phyloP scores from a whole-genome alignment of 2,113 vertebrate genomes.

The Potamarius usumacintae region DNA sequence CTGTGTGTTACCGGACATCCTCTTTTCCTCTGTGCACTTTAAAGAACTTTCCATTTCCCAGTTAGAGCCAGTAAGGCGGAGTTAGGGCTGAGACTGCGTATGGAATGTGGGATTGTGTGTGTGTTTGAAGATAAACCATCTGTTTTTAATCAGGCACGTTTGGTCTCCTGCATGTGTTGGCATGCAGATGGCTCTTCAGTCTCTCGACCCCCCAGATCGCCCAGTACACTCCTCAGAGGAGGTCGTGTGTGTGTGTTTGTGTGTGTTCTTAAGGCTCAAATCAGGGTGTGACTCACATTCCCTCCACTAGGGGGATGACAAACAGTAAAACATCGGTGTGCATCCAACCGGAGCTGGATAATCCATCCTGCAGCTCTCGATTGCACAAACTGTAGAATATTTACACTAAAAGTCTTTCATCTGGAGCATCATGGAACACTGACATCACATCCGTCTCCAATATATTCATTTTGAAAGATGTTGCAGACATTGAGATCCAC shows the following conservation, averaged over 20 bases:
- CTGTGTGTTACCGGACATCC: slow-evolving; percentile 42
- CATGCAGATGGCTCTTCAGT: slow-evolving; percentile 53
- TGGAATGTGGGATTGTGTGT: slow-evolving; percentile 12
- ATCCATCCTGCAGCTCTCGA: background rate
- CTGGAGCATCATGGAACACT: background rate
- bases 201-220: slow-evolving; percentile 44
- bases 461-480: background rate
- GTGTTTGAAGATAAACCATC: slow-evolving; percentile 17
- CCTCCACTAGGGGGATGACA: slow-evolving; percentile 10
- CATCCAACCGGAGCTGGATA: background rate
- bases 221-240: slow-evolving; percentile 23
- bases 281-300: background rate
- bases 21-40: slow-evolving; percentile 28
- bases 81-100: background rate
- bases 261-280: background rate
- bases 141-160: slow-evolving; percentile 46
- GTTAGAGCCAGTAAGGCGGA: background rate
- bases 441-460: background rate
- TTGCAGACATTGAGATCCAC: background rate
- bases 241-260: background rate
- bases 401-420: background rate
- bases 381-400: background rate
- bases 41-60: slow-evolving; percentile 34
- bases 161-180: slow-evolving; percentile 51
- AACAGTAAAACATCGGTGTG: background rate